Percentiles rank a stretch among this genome's conserved stretches.
phyloP scores from a whole-genome alignment of 2,888 invertebrate species.

The Drosophila villosipedis region DNA sequence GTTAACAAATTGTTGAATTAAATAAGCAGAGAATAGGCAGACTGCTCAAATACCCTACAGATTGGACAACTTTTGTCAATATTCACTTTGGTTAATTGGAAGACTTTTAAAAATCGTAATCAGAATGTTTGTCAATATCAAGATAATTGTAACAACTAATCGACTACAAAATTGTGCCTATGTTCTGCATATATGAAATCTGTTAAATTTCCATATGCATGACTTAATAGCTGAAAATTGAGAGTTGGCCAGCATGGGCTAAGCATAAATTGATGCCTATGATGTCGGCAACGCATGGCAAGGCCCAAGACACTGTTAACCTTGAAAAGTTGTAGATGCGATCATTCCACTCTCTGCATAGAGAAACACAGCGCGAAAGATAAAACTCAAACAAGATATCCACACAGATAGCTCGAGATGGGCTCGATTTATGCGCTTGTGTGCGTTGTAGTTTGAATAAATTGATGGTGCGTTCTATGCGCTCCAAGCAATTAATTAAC shows the following conservation, averaged over 20 bases:
- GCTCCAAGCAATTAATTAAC: constrained; percentile 74
- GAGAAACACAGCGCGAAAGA: constrained; percentile 50
- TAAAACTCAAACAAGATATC: constrained; percentile 2
- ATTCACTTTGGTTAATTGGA: not conserved
- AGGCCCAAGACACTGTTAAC: constrained; percentile 59
- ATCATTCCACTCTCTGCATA: constrained; percentile 83
- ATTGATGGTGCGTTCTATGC: constrained; percentile 67
- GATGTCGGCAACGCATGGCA: constrained; percentile 17
- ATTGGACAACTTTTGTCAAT: not conserved
- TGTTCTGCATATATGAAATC: not conserved
- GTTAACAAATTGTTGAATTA: constrained; percentile 44
- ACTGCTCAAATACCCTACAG: constrained; percentile 2
- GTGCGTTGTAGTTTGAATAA: constrained; percentile 62
- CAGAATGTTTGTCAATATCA: not conserved
- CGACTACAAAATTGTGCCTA: not conserved
- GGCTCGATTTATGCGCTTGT: constrained; percentile 35
- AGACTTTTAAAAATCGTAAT: too few relatives aligned
- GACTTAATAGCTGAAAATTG: constrained; percentile 37
- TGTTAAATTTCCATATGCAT: constrained; percentile 19
- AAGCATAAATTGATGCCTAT: constrained; percentile 38
- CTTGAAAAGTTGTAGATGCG: constrained; percentile 78
- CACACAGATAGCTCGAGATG: constrained; percentile 17
- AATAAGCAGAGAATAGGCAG: constrained; percentile 27
- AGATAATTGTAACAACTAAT: constrained; percentile 3
- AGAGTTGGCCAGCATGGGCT: constrained; percentile 35